These are phyloP conservation scores for Cephalotes varians DNA, from an alignment of 2,888 invertebrate genomes.

Conservation along the genomic window DNA sequence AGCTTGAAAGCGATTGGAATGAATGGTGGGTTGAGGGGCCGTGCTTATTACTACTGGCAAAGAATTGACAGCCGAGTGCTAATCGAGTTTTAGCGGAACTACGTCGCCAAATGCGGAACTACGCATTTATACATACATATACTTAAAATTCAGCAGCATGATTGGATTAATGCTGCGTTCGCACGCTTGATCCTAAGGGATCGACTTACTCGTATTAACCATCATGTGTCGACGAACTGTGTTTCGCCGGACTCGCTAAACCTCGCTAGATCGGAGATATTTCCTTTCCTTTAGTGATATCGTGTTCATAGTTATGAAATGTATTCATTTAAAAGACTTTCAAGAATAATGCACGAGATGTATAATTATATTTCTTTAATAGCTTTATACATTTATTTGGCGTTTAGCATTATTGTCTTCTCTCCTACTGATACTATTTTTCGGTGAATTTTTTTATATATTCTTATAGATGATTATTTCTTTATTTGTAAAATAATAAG, in stretches of 20 bases:
- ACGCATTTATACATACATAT: constrained; percentile 38
- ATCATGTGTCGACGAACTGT: constrained; percentile 54
- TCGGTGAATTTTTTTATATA: not conserved
- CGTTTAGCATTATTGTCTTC: not conserved
- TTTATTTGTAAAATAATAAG: constrained; percentile 2
- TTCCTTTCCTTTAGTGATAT: constrained; percentile 62
- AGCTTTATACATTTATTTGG: constrained; percentile 11
- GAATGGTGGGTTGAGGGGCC: constrained; percentile 83
- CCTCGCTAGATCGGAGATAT: constrained; percentile 25
- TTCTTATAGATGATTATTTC: not conserved
- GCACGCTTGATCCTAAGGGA: constrained; percentile 68
- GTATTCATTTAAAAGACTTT: constrained; percentile 25
- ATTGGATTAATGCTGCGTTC: constrained; percentile 65
- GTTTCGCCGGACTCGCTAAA: constrained; percentile 45
- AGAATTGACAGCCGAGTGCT: constrained; percentile 33
- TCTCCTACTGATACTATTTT: constrained; percentile 5
- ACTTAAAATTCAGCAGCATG: constrained; percentile 67
- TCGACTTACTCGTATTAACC: constrained; percentile 68
- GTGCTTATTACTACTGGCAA: constrained; percentile 79
- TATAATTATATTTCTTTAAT: not conserved
- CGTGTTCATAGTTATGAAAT: constrained; percentile 70
- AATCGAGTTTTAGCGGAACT: constrained; percentile 52
- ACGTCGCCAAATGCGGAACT: constrained; percentile 34
- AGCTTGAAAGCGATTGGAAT: constrained; percentile 51
- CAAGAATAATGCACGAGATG: constrained; percentile 2